Conservation (phyloP, 1,140 invertebrate species). For the Neotoxoptera formosana region DNA sequence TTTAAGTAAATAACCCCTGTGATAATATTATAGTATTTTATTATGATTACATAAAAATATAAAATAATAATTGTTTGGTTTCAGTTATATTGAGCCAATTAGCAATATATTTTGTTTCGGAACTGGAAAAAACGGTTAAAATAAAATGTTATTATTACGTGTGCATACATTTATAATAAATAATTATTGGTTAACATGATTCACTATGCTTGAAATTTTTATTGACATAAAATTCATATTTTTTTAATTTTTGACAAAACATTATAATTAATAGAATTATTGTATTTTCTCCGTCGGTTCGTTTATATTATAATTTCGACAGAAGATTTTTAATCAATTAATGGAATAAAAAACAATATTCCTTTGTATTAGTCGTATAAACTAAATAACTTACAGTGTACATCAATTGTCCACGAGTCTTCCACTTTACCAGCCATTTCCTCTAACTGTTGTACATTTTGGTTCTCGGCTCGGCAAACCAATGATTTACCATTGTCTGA, state of each 20-base stretch:
- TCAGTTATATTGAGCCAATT: no score
- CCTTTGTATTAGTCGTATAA: neutral
- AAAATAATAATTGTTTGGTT: no score
- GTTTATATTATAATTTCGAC: neutral
- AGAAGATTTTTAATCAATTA: neutral
- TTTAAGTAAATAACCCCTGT: neutral
- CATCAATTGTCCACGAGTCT: conserved; percentile 79
- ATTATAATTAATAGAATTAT: neutral
- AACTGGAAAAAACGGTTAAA: neutral
- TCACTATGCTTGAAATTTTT: neutral
- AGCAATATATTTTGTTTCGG: no score
- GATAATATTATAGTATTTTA: neutral
- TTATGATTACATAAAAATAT: neutral
- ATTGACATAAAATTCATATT: neutral
- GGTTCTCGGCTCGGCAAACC: conserved; percentile 83
- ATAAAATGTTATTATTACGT: neutral
- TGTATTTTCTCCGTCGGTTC: neutral
- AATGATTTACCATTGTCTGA: conserved; percentile 80
- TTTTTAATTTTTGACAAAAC: neutral
- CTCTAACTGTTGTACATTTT: conserved; percentile 61
- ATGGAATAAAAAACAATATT: neutral
- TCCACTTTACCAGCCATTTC: conserved; percentile 76
- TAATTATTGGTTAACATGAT: neutral
- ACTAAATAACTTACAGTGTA: conserved; percentile 76
- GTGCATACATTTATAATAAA: no score